Base-by-base conservation (phyloP, 2,888 invertebrate genomes). In the Bellardia bayeri region DNA sequence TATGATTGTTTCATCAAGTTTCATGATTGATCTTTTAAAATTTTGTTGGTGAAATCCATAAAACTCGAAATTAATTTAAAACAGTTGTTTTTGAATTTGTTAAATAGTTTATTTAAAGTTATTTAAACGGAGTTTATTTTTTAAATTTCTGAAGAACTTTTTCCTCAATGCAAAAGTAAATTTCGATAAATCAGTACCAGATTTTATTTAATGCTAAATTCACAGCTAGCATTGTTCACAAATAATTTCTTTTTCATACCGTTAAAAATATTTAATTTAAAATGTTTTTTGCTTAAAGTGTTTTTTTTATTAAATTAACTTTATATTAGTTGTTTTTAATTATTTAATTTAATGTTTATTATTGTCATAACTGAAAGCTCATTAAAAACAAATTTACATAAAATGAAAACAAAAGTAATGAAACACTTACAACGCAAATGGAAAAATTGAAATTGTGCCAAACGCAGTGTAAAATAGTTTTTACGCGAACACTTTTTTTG, bases 371-470 rank as follows among this genome's bases (percentile, higher is more conserved):
- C 30, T n/a, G 3, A 37, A 49, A 51, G 45, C 40, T 69, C 13
- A 75, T 66, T 58, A 68, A 58, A 75, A 51, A 7, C 8, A 51
- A 75, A 64, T 30, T 33, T 14, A 45, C 7, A 51, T 66, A 61
- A 63, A 51, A 49, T 13, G 14, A 23, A 64, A 16, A 45, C 49
- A 1, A 40, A 6, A 33, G n/a, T 16, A 40, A 49, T 56, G 33
- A 51, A 71, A 51, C 76, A 92, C 92, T 92, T 91, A 92, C 92
- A 90, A 63, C 92, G 91, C 71, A 89, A 89, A 79, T 90, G 89
- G 88, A 92, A 92, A 75, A 92, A 91, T 85, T 92, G 91, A 87
- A 92, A 92, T 23, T 92, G 90, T 13, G 92, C 90, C 81, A 92
- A 91, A 71, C 91, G 91, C 42, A 92, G 89, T 4, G 92, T 92